Conservation (phyloP, 2,888 invertebrate species). For the Poecilobothrus nobilitatus region DNA sequence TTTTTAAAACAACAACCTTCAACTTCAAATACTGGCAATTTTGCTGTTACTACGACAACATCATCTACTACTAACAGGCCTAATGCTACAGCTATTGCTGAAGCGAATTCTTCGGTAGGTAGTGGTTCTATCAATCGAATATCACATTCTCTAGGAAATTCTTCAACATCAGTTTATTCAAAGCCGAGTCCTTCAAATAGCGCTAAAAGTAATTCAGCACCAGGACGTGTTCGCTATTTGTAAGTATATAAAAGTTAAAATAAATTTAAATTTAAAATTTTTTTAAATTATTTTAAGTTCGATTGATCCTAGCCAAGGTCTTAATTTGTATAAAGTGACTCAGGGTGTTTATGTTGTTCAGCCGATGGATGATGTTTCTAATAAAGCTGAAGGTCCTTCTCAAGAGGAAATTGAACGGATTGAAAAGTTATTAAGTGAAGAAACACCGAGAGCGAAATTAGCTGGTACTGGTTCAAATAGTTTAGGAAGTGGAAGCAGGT, state of each 20-base stretch:
- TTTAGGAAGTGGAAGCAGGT: conserved; percentile 45
- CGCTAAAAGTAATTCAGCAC: conserved; percentile 44
- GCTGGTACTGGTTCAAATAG: conserved; percentile 46
- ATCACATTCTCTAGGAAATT: conserved; percentile 43
- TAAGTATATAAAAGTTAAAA: conserved; percentile 20
- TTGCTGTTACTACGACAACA: conserved; percentile 29
- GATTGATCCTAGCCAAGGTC: conserved; percentile 43
- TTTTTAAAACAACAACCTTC: not conserved
- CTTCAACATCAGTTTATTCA: conserved; percentile 42
- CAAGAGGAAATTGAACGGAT: conserved; percentile 52
- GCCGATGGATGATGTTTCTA: conserved; percentile 57
- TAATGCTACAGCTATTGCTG: conserved; percentile 32
- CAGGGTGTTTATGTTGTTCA: conserved; percentile 56
- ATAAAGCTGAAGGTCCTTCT: conserved; percentile 56
- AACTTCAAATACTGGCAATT: not conserved
- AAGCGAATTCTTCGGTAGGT: not conserved
- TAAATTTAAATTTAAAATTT: not conserved
- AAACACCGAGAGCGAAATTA: conserved; percentile 35
- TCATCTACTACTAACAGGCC: conserved; percentile 35
- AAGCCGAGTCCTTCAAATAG: conserved; percentile 45
- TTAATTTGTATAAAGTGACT: conserved; percentile 43
- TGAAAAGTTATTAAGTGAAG: conserved; percentile 49
- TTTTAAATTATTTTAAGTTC: conserved; percentile 30
- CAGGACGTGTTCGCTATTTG: conserved; percentile 41
- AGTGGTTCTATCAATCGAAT: conserved; percentile 37